phyloP scores from a whole-genome alignment of 2,888 invertebrate genomes.

The Papilio protenor region DNA sequence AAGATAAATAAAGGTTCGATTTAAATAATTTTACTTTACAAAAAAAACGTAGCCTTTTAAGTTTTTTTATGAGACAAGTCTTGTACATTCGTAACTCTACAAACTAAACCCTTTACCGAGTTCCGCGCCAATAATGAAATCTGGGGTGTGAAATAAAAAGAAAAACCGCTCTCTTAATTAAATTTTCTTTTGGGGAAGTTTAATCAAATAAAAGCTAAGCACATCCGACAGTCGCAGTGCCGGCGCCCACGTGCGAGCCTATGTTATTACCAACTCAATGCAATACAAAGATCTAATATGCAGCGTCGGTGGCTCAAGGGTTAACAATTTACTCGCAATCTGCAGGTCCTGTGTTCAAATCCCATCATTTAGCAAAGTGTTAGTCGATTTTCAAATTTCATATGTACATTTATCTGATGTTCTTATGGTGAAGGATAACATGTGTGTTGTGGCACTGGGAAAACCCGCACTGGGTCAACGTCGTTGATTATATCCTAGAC shows the following conservation, averaged over 20 bases:
- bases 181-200: slow-evolving; percentile 82
- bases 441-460: too few relatives aligned
- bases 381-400: too few relatives aligned
- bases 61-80: slow-evolving; percentile 46
- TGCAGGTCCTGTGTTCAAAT: too few relatives aligned
- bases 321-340: too few relatives aligned
- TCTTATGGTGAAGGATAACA: too few relatives aligned
- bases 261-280: neutral
- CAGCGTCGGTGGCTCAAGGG: too few relatives aligned
- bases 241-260: slow-evolving; percentile 36
- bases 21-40: neutral
- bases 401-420: too few relatives aligned
- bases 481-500: too few relatives aligned
- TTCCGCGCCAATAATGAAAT: slow-evolving; percentile 80
- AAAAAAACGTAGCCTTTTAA: neutral
- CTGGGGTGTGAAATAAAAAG: slow-evolving; percentile 83
- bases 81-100: slow-evolving; percentile 55
- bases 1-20: neutral
- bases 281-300: neutral
- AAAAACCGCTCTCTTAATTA: slow-evolving; percentile 82
- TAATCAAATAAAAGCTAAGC: slow-evolving; percentile 73
- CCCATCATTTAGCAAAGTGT: too few relatives aligned
- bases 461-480: too few relatives aligned
- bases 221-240: slow-evolving; percentile 48
- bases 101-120: slow-evolving; percentile 77